A percentile compares a stretch with the other conserved stretches of the same genome.
Conservation (phyloP, 2,888 invertebrate genomes). For the Platycnemis pennipes region DNA sequence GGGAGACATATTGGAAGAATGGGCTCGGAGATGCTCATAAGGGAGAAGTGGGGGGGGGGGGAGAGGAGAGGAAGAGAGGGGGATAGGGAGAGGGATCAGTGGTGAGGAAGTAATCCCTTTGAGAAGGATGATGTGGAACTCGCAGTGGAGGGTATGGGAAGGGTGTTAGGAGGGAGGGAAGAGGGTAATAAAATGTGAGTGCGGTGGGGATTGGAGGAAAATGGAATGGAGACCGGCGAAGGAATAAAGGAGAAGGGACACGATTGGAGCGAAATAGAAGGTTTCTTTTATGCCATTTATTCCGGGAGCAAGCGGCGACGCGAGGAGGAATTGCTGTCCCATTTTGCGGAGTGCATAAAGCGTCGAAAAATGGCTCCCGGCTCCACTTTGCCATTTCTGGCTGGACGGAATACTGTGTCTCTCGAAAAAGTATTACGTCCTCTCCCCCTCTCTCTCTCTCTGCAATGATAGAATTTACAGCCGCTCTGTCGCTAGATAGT, state of each 20-base stretch:
- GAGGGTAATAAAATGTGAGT: not conserved
- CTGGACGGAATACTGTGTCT: not conserved
- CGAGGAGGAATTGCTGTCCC: not conserved
- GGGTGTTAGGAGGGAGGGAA: not conserved
- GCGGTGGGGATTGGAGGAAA: not conserved
- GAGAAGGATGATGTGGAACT: not conserved
- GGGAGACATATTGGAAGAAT: slow-evolving; percentile 39
- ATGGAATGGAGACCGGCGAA: not conserved
- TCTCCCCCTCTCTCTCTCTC: not conserved
- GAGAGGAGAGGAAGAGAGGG: not conserved
- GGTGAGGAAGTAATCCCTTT: not conserved
- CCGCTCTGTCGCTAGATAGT: no score
- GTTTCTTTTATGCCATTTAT: not conserved
- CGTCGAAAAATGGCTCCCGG: not conserved
- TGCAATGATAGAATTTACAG: not conserved
- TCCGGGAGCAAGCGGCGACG: not conserved
- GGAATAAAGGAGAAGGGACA: not conserved
- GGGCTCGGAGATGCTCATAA: slow-evolving; percentile 41
- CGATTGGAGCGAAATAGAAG: not conserved
- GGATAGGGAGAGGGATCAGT: not conserved
- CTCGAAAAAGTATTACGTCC: not conserved
- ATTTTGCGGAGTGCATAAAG: not conserved
- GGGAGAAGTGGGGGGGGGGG: not conserved
- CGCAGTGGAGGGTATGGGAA: not conserved
- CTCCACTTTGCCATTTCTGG: not conserved